phyloP scores from a whole-genome alignment of 1,140 invertebrate species.

The Zelostemma sp. region DNA sequence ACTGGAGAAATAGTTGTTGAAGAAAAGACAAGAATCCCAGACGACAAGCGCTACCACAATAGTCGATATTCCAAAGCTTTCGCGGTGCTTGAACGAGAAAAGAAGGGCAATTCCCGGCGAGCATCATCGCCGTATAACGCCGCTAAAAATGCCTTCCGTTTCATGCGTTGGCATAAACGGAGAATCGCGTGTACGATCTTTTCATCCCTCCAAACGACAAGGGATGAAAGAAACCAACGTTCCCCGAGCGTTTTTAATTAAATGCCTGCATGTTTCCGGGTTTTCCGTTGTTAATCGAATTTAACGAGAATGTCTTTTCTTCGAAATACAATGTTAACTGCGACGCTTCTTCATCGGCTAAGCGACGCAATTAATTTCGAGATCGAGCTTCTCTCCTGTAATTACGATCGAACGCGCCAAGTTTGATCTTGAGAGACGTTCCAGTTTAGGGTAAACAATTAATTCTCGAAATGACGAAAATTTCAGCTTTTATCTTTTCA shows the following conservation, averaged over 20 bases:
- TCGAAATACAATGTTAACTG: no score
- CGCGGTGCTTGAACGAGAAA: conserved; percentile 12
- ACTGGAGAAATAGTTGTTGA: not conserved
- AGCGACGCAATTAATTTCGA: no score
- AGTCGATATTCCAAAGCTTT: conserved; percentile 5
- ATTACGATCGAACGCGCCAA: no score
- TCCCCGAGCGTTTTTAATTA: no score
- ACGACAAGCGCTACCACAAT: not conserved
- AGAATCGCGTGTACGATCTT: conserved; percentile 29
- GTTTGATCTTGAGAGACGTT: no score
- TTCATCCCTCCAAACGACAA: not conserved
- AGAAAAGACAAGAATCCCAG: not conserved
- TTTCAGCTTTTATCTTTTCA: conserved; percentile 21
- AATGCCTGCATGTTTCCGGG: no score
- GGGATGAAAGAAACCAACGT: conserved; percentile 47
- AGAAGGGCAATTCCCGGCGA: conserved; percentile 29
- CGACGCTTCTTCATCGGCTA: no score
- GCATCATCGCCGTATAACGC: conserved; percentile 23
- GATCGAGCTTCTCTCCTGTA: no score
- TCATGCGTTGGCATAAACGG: conserved; percentile 15
- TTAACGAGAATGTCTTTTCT: no score
- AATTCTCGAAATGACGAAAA: no score
- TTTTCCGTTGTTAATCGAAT: no score
- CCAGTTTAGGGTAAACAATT: no score
- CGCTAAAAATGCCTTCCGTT: conserved; percentile 24